A percentile compares a stretch with the other conserved stretches of the same genome.
phyloP scores from a whole-genome alignment of 2,888 invertebrate genomes.

The Nasonia oneida region DNA sequence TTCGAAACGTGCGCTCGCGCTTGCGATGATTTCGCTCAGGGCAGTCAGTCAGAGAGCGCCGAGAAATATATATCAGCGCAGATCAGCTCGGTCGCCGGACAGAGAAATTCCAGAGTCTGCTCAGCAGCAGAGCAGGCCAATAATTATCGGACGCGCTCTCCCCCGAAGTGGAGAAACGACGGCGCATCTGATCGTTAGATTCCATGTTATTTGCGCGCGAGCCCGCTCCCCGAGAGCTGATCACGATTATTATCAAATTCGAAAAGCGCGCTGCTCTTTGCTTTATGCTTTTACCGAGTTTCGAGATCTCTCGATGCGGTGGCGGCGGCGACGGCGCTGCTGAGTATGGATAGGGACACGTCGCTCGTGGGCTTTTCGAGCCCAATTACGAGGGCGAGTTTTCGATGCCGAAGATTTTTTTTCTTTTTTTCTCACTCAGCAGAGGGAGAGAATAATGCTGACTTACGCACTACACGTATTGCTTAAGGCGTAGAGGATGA shows the following conservation, averaged over 20 bases:
- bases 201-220: conserved; percentile 73
- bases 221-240: conserved; percentile 63
- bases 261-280: conserved; percentile 56
- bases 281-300: not conserved
- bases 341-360: conserved; percentile 10
- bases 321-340: not conserved
- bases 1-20: not conserved
- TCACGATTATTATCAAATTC: conserved; percentile 76
- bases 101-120: conserved; percentile 25
- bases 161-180: conserved; percentile 30
- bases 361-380: conserved; percentile 53
- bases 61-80: conserved; percentile 31
- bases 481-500: conserved; percentile 51
- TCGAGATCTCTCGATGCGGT: conserved; percentile 10
- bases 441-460: conserved; percentile 39
- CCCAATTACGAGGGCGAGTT: conserved; percentile 12
- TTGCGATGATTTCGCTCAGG: conserved; percentile 20
- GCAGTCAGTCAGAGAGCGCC: not conserved
- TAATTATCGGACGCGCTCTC: conserved; percentile 53
- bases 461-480: conserved; percentile 28
- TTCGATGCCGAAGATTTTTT: too few species aligned
- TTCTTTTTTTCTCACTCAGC: not conserved
- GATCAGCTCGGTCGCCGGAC: not conserved
- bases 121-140: conserved; percentile 30
- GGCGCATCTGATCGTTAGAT: conserved; percentile 66